phyloP scores from a whole-genome alignment of 2,797 vertebrate species.

The Lates japonicus region DNA sequence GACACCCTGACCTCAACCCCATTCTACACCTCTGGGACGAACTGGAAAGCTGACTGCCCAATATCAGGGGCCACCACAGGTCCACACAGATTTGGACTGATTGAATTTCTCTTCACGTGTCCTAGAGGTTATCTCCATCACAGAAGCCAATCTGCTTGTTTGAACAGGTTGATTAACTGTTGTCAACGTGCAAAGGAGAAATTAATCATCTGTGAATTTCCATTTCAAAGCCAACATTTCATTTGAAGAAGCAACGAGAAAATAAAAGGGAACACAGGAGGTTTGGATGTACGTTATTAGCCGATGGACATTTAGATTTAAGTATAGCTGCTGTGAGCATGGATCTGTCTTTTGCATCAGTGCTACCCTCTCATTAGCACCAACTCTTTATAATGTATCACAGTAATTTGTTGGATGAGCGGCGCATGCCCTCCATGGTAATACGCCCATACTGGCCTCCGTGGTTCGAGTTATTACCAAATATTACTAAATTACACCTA shows the following conservation, averaged over 20 bases:
- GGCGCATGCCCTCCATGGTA: constrained; percentile 54
- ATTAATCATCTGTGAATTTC: background rate
- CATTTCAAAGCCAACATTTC: background rate
- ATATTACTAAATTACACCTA: constrained; percentile 50
- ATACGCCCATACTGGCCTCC: constrained; percentile 28
- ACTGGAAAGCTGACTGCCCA: background rate
- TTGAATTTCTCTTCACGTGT: background rate
- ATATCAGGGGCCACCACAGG: background rate
- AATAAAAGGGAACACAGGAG: background rate
- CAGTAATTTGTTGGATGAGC: constrained; percentile 53
- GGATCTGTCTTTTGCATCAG: constrained; percentile 26
- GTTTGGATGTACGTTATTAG: constrained; percentile 6
- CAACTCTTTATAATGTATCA: constrained; percentile 16
- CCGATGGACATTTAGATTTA: background rate
- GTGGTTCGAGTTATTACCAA: constrained; percentile 14
- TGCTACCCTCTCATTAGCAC: constrained; percentile 50
- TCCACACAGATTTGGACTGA: background rate
- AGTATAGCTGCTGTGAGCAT: constrained; percentile 14
- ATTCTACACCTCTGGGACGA: background rate
- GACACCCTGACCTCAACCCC: background rate
- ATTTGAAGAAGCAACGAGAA: background rate
- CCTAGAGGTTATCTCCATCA: background rate
- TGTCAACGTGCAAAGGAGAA: background rate
- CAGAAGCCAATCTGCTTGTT: background rate
- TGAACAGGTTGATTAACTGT: background rate